Conservation (phyloP, 2,797 vertebrate genomes). For the Novumbra hubbsi region DNA sequence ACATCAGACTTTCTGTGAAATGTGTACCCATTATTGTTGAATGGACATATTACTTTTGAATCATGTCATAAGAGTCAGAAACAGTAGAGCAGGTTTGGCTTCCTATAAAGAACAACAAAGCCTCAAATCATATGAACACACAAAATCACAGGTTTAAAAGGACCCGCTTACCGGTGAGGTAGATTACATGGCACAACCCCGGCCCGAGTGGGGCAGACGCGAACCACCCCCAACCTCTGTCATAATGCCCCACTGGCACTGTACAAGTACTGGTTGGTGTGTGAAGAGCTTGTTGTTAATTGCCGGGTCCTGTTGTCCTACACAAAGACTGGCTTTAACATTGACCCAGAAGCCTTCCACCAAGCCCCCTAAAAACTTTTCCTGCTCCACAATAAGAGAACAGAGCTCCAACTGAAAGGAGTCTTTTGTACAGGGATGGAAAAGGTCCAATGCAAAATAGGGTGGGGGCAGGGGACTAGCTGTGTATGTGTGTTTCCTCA, state of each 20-base stretch:
- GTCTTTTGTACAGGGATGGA: conserved; percentile 68
- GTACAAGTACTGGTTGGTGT: conserved; percentile 69
- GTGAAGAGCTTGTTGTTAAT: conserved; percentile 76
- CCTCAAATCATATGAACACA: neutral
- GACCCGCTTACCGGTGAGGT: neutral
- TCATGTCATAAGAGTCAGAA: too few species aligned
- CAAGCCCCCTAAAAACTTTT: conserved; percentile 62
- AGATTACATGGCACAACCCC: conserved; percentile 46
- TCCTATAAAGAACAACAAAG: neutral
- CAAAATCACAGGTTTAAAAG: neutral
- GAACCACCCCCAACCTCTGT: conserved; percentile 64
- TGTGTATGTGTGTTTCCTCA: too few species aligned
- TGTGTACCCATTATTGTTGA: too few species aligned
- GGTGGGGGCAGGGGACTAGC: conserved; percentile 41
- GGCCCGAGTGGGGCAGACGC: conserved; percentile 47
- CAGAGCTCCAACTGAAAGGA: conserved; percentile 70
- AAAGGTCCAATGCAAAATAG: conserved; percentile 57
- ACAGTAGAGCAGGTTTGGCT: too few species aligned
- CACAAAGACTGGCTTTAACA: conserved; percentile 73
- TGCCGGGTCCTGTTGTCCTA: conserved; percentile 61
- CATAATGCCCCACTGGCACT: conserved; percentile 74
- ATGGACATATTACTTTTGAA: too few species aligned
- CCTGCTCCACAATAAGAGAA: conserved; percentile 69
- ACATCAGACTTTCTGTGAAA: too few species aligned
- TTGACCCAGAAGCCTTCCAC: conserved; percentile 69